Conservation (phyloP, 1,140 invertebrate species). For the Ladona fulva region DNA sequence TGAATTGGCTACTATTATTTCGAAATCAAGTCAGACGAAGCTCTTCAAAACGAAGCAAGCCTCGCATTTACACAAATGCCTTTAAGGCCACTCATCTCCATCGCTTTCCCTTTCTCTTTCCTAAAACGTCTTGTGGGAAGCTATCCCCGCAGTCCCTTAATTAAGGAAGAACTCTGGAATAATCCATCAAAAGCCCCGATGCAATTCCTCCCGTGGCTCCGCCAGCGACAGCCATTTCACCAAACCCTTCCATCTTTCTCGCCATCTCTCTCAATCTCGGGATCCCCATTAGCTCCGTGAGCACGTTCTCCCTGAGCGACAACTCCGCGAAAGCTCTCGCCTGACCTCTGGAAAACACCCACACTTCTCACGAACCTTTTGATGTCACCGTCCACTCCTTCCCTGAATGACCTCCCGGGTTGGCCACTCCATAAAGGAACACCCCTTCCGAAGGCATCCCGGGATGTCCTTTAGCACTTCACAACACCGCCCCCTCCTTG, state of each 20-base stretch:
- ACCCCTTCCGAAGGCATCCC: too few species aligned
- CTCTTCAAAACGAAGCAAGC: too few species aligned
- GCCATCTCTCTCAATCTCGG: not conserved
- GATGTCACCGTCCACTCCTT: not conserved
- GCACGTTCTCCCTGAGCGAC: too few species aligned
- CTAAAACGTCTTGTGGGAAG: not conserved
- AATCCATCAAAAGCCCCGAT: not conserved
- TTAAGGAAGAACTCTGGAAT: not conserved
- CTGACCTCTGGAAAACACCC: not conserved
- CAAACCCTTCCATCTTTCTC: not conserved
- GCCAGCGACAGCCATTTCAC: not conserved
- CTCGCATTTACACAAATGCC: too few species aligned
- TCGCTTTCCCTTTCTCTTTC: not conserved
- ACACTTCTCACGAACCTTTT: not conserved
- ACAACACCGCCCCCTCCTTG: not conserved
- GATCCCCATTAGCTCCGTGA: not conserved
- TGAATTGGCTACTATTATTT: too few species aligned
- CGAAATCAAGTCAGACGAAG: too few species aligned
- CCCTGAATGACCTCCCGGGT: not conserved
- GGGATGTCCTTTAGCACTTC: not conserved
- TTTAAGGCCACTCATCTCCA: not conserved
- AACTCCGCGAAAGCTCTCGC: not conserved
- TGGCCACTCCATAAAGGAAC: not conserved
- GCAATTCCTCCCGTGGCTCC: not conserved
- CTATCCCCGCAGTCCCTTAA: not conserved